These are phyloP conservation scores for Dinomys branickii DNA, from an alignment of 2,113 vertebrate species.

Conservation along the genomic window DNA sequence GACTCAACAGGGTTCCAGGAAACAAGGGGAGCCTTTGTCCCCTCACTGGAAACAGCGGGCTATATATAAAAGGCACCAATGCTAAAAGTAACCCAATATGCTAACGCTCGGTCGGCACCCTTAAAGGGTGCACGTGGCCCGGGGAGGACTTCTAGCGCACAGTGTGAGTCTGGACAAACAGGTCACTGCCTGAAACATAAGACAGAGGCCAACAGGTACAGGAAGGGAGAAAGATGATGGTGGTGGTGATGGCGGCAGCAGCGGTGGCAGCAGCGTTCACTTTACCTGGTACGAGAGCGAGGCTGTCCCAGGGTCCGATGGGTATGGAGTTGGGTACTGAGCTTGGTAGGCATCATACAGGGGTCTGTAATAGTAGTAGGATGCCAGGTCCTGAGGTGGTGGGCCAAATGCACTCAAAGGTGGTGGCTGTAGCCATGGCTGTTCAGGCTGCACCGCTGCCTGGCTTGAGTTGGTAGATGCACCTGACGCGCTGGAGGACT, in stretches of 20 bases:
- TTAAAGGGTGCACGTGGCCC: fast-evolving
- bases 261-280: not conserved
- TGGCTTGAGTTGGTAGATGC: slow-evolving; percentile 67
- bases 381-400: slow-evolving; percentile 80
- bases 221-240: not conserved
- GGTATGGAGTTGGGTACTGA: slow-evolving; percentile 88
- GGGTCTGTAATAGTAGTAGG: slow-evolving; percentile 83
- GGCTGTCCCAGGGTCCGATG: slow-evolving; percentile 87
- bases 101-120: fast-evolving
- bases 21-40: not conserved
- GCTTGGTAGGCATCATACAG: slow-evolving; percentile 89
- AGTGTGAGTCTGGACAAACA: fast-evolving
- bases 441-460: slow-evolving; percentile 79
- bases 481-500: not conserved
- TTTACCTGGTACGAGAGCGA: slow-evolving; percentile 94
- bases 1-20: fast-evolving
- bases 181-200: not conserved
- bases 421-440: slow-evolving; percentile 86
- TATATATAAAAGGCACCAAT: fast-evolving
- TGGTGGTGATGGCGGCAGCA: not conserved
- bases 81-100: fast-evolving
- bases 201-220: not conserved
- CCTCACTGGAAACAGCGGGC: fast-evolving
- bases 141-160: fast-evolving
- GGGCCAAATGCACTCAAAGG: slow-evolving; percentile 88